phyloP scores from a whole-genome alignment of 2,113 vertebrate genomes.

The Phylloscopus trochiloides region DNA sequence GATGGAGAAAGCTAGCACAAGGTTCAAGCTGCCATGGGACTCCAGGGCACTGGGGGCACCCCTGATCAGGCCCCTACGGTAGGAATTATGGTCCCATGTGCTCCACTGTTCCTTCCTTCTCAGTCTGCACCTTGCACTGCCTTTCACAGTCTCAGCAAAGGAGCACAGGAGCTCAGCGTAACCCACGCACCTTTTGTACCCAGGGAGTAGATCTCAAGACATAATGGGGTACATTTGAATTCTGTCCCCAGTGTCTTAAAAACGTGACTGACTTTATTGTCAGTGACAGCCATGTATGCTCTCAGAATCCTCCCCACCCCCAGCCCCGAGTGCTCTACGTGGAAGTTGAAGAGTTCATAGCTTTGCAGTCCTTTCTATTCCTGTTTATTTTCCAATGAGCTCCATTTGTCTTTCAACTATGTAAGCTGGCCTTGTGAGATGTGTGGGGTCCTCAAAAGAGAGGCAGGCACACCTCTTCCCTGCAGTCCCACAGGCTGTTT shows the following conservation, averaged over 20 bases:
- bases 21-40: neutral
- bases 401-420: neutral
- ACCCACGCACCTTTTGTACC: constrained; percentile 36
- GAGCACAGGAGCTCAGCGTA: neutral
- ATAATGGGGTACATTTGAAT: constrained; percentile 46
- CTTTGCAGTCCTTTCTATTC: neutral
- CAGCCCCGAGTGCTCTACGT: neutral
- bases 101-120: neutral
- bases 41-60: neutral
- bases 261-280: constrained; percentile 50
- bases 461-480: neutral
- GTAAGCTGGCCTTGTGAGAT: neutral
- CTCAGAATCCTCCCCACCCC: constrained; percentile 21
- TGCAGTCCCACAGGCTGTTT: neutral
- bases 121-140: neutral
- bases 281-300: neutral
- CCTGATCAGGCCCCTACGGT: accelerated
- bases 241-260: constrained; percentile 20
- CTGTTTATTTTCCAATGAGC: neutral
- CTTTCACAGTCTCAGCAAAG: neutral
- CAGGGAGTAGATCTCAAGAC: constrained; percentile 12
- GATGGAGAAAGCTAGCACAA: accelerated
- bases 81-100: accelerated
- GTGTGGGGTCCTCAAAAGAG: neutral
- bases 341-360: neutral